Base-by-base conservation (phyloP, 2,113 vertebrate genomes). In the Muntiacus muntjak region DNA sequence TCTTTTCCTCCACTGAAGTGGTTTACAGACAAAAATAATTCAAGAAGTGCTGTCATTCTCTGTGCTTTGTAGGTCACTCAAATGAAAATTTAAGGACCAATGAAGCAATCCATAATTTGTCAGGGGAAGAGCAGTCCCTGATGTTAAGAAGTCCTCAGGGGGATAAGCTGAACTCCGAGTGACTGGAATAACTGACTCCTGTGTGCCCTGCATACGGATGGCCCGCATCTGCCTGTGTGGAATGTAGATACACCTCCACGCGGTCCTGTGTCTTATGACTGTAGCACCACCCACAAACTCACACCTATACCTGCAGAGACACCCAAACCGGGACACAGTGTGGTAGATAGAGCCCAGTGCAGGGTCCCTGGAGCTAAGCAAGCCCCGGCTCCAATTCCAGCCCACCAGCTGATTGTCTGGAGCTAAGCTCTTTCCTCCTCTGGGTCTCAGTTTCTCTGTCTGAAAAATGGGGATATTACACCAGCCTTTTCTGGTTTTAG, bases 81-180 rank as follows among this genome's bases (percentile, higher is more conserved):
- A 52, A 86, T 54, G 91, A 86, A 93, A 93, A 95, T 83, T 25
- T 84, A 91, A 95, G 95, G 96, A 40, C 96, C 43, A 54, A 62
- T 28, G 84, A 95, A 97, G 79, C 90, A 57, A 96, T 96, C 92
- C 78, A 10, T 92, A 87, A 87, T 95, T 94, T 92, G 64, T 95
- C 55, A 71, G 84, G 87, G 79, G 71, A 67, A 86, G 50, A 83
- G 57, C 17, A 1, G 55, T 36, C 78, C 62, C 89, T 26, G 7
- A 54, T 43, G 57, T 67, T 62, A 81, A 71, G 84, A 82, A 84
- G 90, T 74, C 74, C 93, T 81, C 62, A 1, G 85, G 84, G 84
- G 78, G 55, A 94, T 3, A 60, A 91, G 54, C 17, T 55, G 81
- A 57, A 36, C 67, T 62, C 50, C 0, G 0, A 64, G 74, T 16